phyloP scores from a whole-genome alignment of 2,888 invertebrate genomes.

The Drosophila colorata region DNA sequence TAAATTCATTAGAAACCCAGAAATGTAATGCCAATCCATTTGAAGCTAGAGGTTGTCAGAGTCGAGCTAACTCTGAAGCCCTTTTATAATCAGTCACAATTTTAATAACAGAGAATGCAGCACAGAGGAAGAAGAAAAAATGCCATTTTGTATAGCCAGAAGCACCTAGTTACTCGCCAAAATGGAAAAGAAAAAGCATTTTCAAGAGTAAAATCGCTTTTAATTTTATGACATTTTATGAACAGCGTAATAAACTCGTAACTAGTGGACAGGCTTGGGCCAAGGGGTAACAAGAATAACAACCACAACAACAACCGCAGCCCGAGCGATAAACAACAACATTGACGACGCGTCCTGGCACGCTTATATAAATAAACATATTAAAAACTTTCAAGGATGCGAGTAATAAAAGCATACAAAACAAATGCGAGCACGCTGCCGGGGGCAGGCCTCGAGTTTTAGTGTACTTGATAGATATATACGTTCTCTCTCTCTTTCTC shows the following conservation, averaged over 20 bases:
- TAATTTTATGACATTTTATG: constrained; percentile 73
- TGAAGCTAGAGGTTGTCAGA: background rate
- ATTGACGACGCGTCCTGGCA: constrained; percentile 45
- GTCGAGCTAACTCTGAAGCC: constrained; percentile 29
- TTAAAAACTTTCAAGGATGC: constrained; percentile 78
- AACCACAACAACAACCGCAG: constrained; percentile 10
- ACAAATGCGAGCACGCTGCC: constrained; percentile 21
- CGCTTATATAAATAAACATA: constrained; percentile 70
- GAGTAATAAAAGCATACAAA: constrained; percentile 57
- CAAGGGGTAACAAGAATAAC: background rate
- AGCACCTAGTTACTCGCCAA: constrained; percentile 40
- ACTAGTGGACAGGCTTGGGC: constrained; percentile 41
- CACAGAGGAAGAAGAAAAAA: background rate
- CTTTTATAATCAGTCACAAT: constrained; percentile 26
- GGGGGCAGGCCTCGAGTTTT: constrained; percentile 23
- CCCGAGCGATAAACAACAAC: constrained; percentile 58
- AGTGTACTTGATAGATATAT: constrained; percentile 41
- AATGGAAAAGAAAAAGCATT: constrained; percentile 46
- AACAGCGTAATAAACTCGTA: constrained; percentile 60
- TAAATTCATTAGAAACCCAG: background rate
- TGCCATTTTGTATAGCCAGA: constrained; percentile 15
- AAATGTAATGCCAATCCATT: constrained; percentile 4
- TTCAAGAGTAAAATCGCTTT: constrained; percentile 66
- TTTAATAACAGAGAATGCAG: constrained; percentile 42
- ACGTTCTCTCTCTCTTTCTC: constrained; percentile 1